phyloP scores from a whole-genome alignment of 2,797 vertebrate species.

The Tragopan temminckii region DNA sequence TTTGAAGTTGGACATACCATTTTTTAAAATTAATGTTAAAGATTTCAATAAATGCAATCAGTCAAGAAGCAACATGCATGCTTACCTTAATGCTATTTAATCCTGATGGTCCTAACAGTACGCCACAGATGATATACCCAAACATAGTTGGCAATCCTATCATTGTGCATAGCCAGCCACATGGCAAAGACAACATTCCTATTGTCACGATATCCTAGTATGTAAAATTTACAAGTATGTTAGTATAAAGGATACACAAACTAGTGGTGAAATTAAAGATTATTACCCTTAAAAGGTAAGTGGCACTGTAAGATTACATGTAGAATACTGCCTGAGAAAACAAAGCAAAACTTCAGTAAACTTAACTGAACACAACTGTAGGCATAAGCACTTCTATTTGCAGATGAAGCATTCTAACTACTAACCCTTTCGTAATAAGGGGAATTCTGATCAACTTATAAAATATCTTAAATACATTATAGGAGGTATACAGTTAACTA shows the following conservation, averaged over 20 bases:
- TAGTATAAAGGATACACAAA: not conserved
- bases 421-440: not conserved
- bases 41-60: not conserved
- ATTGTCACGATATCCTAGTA: conserved; percentile 93
- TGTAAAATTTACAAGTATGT: not conserved
- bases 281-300: not conserved
- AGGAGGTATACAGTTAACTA: not conserved
- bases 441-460: not conserved
- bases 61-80: not conserved
- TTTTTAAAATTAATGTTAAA: not conserved
- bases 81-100: conserved; percentile 96
- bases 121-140: conserved; percentile 95
- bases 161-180: conserved; percentile 93
- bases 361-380: not conserved
- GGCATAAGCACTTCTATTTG: not conserved
- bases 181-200: conserved; percentile 95
- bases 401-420: not conserved
- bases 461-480: not conserved
- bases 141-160: conserved; percentile 96
- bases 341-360: not conserved
- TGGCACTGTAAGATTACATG: not conserved
- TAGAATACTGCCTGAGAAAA: not conserved
- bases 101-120: conserved; percentile 97
- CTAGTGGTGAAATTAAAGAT: not conserved
- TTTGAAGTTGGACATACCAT: not conserved